A percentile compares a stretch with the other conserved stretches of the same genome.
phyloP scores from a whole-genome alignment of 2,113 vertebrate genomes.

The Paralichthys olivaceus region DNA sequence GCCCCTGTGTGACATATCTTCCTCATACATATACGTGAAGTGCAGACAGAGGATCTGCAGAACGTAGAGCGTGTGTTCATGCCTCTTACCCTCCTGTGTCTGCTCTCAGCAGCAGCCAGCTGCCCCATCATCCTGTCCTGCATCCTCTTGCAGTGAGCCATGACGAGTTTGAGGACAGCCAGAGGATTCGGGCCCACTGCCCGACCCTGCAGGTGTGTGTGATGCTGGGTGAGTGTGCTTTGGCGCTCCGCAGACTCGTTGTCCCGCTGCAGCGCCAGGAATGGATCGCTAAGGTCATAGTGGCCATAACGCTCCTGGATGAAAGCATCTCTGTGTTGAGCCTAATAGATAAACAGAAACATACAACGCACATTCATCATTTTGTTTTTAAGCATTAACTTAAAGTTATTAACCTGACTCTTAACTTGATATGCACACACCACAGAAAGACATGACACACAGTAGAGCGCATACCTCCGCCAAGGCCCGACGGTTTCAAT shows the following conservation, averaged over 20 bases:
- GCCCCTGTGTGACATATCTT: constrained; percentile 16
- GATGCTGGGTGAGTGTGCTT: constrained; percentile 68
- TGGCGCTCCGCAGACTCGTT: constrained; percentile 84
- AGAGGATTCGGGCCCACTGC: constrained; percentile 89
- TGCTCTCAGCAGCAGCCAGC: constrained; percentile 90
- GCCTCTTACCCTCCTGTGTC: constrained; percentile 90
- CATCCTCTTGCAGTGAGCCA: constrained; percentile 96
- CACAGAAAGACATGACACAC: too few relatives aligned
- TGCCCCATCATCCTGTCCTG: constrained; percentile 97
- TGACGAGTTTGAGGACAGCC: constrained; percentile 93
- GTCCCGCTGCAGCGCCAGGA: constrained; percentile 95
- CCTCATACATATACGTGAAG: not conserved
- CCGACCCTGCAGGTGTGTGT: constrained; percentile 78
- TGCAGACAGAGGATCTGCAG: not conserved
- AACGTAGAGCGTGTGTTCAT: not conserved
- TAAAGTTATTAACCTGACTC: not conserved
- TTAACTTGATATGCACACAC: not conserved
- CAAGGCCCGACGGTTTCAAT: too few relatives aligned
- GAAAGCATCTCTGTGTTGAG: constrained; percentile 92
- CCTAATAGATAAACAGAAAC: constrained; percentile 78
- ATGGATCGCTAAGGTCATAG: constrained; percentile 94
- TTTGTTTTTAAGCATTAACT: not conserved
- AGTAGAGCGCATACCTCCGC: too few relatives aligned
- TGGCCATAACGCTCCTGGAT: constrained; percentile 95
- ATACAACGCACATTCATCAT: not conserved